Base-by-base conservation (phyloP, 2,113 vertebrate species). In the Gambusia affinis region DNA sequence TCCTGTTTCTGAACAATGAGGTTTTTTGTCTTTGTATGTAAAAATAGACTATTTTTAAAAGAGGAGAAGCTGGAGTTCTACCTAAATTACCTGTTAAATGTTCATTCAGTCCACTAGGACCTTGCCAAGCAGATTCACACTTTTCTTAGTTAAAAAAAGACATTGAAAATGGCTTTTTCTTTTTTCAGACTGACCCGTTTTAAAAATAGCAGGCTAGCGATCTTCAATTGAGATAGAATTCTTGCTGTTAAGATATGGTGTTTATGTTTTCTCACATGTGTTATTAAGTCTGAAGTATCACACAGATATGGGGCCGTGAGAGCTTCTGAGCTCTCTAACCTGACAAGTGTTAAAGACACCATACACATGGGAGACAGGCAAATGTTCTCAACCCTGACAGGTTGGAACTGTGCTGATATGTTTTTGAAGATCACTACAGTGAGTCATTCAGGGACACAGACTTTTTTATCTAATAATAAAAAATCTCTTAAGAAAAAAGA, bases 311-410 rank as follows among this genome's bases (percentile, higher is more conserved):
- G 12, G n/a, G 0, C 61, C 64, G 39, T 19, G 66, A 74, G 61
- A 73, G 37, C 39, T 80, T 80, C 80, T 74, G 61, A 63, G 66
- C 31, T 68, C 68, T 68, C 57, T 57, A 64, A 47, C 54, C 60
- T 87, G 87, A 88, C 82, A 88, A 79, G 75, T 76, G 81, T 87
- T 86, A 90, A 92, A 89, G 83, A 82, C 76, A 62, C 30, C 8
- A 44, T 70, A 54, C 82, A 77, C 85, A 47, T 64, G 72, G 83
- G 80, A 81, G 65, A 63, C 3, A 47, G 54, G 24, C 61, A 66
- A 86, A 76, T 8, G 14, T 60, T 83, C 44, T 75, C 76, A 78
- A 81, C 64, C 8, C 31, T 88, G 87, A 90, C 86, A 89, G 83
- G 78, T 61, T 69, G 66, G 61, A 81, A 86, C 88, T 63, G 57